Conservation (phyloP, 2,888 invertebrate genomes). For the Diloba caeruleocephala region DNA sequence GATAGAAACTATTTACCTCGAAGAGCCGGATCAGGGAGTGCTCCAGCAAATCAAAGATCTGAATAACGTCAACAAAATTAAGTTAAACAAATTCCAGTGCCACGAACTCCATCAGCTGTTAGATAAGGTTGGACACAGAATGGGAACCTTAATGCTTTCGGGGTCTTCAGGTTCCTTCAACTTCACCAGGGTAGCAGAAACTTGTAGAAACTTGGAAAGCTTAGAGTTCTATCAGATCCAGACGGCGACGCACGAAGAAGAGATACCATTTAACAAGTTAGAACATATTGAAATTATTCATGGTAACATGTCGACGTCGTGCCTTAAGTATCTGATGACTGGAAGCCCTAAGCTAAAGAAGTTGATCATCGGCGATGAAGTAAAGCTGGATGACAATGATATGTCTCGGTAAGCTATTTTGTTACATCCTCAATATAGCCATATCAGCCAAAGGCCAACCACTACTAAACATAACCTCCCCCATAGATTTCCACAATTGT, state of each 20-base stretch:
- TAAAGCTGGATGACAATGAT: slow-evolving; percentile 91
- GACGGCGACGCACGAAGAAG: slow-evolving; percentile 87
- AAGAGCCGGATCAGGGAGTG: slow-evolving; percentile 89
- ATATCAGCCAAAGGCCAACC: no score
- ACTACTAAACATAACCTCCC: no score
- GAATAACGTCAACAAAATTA: slow-evolving; percentile 86
- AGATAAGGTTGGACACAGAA: slow-evolving; percentile 86
- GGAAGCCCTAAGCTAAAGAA: slow-evolving; percentile 89
- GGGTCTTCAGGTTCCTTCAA: slow-evolving; percentile 89
- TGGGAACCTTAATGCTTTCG: slow-evolving; percentile 89
- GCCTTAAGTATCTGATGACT: slow-evolving; percentile 90
- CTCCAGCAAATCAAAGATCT: slow-evolving; percentile 85
- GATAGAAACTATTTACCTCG: slow-evolving; percentile 91
- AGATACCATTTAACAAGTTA: slow-evolving; percentile 89
- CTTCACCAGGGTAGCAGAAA: slow-evolving; percentile 88
- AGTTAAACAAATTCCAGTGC: slow-evolving; percentile 90
- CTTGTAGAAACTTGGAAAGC: slow-evolving; percentile 89
- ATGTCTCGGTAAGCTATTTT: slow-evolving; percentile 85
- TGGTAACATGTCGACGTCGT: slow-evolving; percentile 89
- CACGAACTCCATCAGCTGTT: slow-evolving; percentile 89
- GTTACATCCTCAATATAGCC: background rate
- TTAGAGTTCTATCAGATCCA: slow-evolving; percentile 92
- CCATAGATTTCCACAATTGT: no score
- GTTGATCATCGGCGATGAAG: slow-evolving; percentile 90
- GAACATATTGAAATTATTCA: slow-evolving; percentile 91